phyloP scores from a whole-genome alignment of 2,888 invertebrate species.

The Conops quadrifasciatus region DNA sequence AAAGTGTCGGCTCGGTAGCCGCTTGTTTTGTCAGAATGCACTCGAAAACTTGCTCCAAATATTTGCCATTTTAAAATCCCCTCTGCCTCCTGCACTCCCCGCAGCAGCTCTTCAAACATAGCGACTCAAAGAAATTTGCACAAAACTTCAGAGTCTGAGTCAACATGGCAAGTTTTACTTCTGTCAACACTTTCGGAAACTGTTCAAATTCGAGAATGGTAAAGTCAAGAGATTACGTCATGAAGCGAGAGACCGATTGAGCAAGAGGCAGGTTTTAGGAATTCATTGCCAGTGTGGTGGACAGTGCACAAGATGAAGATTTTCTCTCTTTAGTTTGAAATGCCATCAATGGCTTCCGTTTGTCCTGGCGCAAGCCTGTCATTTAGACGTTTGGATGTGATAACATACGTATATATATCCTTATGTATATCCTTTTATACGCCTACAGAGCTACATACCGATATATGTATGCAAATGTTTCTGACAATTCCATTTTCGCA shows the following conservation, averaged over 20 bases:
- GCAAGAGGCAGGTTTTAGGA: neutral
- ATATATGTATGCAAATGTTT: no score
- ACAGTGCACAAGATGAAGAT: neutral
- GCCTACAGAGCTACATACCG: no score
- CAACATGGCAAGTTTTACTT: slow-evolving; percentile 20
- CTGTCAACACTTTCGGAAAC: slow-evolving; percentile 28
- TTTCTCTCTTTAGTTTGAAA: neutral
- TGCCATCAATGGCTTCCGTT: no score
- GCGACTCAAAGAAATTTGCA: slow-evolving; percentile 30
- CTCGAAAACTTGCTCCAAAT: slow-evolving; percentile 27
- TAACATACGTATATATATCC: no score
- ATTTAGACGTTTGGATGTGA: no score
- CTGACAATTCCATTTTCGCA: no score
- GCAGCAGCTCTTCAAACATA: slow-evolving; percentile 21
- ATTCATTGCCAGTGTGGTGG: neutral
- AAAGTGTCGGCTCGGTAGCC: slow-evolving; percentile 16
- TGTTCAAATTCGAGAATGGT: slow-evolving; percentile 15
- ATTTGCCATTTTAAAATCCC: slow-evolving; percentile 18
- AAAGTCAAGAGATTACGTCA: slow-evolving; percentile 15
- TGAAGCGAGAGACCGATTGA: neutral
- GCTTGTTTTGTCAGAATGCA: slow-evolving; percentile 24
- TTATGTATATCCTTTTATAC: no score
- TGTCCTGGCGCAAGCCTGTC: no score
- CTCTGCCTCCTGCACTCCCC: slow-evolving; percentile 1
- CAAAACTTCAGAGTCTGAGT: slow-evolving; percentile 21